Base-by-base conservation (phyloP, 2,797 vertebrate species). In the Muscicapa striata region DNA sequence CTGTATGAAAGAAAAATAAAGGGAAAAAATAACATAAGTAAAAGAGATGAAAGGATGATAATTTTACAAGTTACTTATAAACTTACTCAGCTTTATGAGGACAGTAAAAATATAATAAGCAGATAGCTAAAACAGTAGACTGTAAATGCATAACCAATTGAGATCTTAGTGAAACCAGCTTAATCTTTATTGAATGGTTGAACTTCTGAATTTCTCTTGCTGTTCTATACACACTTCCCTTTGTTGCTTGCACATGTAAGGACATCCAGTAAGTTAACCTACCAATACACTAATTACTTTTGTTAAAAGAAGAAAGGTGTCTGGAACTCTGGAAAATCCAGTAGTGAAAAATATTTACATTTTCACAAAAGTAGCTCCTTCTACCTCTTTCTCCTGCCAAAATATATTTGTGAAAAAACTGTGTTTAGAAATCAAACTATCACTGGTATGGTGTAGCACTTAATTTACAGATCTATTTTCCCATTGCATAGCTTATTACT, bases 1-100 rank as follows among this genome's bases (percentile, higher is more conserved):
- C 99, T 99, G 99, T 98, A 97, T 97, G 98, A 98, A 98, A 98
- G 96, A 98, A 98, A 98, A 98, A 97, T 97, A 98, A 97, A 98
- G 97, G 98, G 97, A 78, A 97, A 97, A 97, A 62, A 61, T 57
- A 96, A 67, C 91, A 93, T 97, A 95, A 97, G 95, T 96, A 96
- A 94, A 96, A 95, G 87, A 96, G 90, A 90, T 97, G 93, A 96
- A 83, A 96, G 90, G 22, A 84, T 94, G 96, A 36, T 83, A 82
- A 81, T 57, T 94, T 92, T 89, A 88, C 63, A 96, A 69, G 72
- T 95, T 89, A 92, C 21, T 90, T 76, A 95, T 70, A 97, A 96
- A 94, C 36, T 91, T 77, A 94, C 12, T 69, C 49, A 90, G 58
- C 52, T 85, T 64, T 95, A 90, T 63, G 52, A 91, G 34, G 43